Percentiles rank a stretch among this genome's conserved stretches.
These are phyloP conservation scores for Cardinalis cardinalis DNA, from an alignment of 2,113 vertebrate genomes.

Conservation along the genomic window DNA sequence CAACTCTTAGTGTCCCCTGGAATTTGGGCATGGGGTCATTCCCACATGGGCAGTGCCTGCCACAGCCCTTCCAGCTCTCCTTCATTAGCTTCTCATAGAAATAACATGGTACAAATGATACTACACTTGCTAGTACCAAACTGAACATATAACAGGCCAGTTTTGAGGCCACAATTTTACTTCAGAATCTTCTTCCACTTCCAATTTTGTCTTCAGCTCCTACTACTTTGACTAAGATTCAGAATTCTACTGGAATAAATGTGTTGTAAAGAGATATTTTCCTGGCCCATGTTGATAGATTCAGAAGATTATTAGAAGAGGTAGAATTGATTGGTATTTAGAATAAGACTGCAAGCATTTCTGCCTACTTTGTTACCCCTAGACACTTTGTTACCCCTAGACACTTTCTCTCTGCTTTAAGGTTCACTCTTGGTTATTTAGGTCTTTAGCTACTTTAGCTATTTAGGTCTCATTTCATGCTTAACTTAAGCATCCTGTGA, in stretches of 20 bases:
- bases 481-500: neutral
- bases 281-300: neutral
- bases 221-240: neutral
- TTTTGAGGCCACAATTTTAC: neutral
- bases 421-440: constrained; percentile 3
- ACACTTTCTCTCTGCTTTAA: neutral
- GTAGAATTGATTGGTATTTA: neutral
- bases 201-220: neutral
- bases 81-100: neutral
- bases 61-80: neutral
- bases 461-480: no score
- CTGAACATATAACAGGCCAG: neutral
- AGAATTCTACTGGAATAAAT: neutral
- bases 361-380: neutral
- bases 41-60: neutral
- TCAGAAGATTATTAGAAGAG: neutral
- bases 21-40: neutral
- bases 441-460: neutral
- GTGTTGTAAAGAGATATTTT: neutral
- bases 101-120: neutral
- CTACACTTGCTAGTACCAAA: neutral
- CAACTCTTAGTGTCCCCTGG: neutral
- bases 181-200: neutral
- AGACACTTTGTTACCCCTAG: neutral
- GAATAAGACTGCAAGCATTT: neutral